These are phyloP conservation scores for Campoletis raptor DNA, from an alignment of 2,888 invertebrate species.

Conservation along the genomic window DNA sequence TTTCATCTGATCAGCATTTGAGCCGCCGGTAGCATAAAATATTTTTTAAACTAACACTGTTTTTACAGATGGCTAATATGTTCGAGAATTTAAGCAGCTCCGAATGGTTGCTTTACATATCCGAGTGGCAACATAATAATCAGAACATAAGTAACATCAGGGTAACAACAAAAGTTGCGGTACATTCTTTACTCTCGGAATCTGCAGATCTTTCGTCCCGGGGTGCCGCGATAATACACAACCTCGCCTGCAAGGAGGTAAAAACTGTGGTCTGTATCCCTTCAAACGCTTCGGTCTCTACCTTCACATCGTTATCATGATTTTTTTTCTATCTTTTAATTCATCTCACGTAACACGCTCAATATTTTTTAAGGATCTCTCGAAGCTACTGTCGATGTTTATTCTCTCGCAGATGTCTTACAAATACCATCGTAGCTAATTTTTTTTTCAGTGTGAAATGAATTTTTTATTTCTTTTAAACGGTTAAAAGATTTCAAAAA, in stretches of 20 bases:
- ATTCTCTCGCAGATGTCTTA: neutral
- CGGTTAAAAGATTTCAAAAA: no score
- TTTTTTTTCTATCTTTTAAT: conserved; percentile 32
- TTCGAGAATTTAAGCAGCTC: conserved; percentile 95
- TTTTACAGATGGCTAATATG: conserved; percentile 92
- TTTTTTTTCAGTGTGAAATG: no score
- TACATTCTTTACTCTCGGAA: conserved; percentile 92
- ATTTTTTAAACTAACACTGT: conserved; percentile 1
- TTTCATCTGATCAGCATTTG: neutral
- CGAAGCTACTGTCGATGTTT: conserved; percentile 42
- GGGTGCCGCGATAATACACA: conserved; percentile 95
- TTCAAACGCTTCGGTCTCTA: conserved; percentile 61
- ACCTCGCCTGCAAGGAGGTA: conserved; percentile 97
- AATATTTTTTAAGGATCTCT: conserved; percentile 33
- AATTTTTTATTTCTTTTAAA: no score
- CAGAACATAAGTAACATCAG: conserved; percentile 94
- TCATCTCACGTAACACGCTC: conserved; percentile 54
- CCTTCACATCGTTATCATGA: conserved; percentile 41
- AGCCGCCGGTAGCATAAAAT: neutral
- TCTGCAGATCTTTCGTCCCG: conserved; percentile 90
- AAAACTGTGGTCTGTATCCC: conserved; percentile 97
- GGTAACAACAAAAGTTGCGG: conserved; percentile 96
- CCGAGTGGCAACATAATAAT: conserved; percentile 93
- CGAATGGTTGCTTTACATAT: conserved; percentile 97
- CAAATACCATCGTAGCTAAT: neutral